Evolutionary conservation across 2,113 vertebrate species (phyloP).

Genomic region (Panthera leo): DNA sequence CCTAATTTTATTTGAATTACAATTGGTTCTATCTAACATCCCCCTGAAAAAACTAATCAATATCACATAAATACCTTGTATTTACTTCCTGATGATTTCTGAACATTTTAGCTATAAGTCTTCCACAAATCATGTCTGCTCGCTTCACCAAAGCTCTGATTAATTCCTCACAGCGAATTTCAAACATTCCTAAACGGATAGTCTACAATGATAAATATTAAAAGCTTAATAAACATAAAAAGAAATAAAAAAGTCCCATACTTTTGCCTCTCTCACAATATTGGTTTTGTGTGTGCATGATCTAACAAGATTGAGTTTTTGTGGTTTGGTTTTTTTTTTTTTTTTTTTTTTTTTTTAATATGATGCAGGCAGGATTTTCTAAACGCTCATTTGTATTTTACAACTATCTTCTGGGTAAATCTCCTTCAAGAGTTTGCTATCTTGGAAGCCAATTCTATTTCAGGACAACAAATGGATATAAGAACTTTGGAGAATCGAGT

Average conservation of each 20-base stretch:
- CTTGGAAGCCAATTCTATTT: neutral
- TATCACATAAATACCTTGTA: constrained; percentile 77
- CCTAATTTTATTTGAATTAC: neutral
- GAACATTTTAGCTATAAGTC: constrained; percentile 86
- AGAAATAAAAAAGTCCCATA: neutral
- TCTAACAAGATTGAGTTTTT: neutral
- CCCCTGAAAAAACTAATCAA: neutral
- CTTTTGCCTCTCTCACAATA: neutral
- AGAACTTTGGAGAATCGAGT: neutral
- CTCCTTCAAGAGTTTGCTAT: neutral
- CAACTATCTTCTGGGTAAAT: constrained; percentile 13
- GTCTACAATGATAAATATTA: constrained; percentile 79
- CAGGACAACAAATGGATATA: neutral
- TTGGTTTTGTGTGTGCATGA: neutral
- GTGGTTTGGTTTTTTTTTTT: neutral
- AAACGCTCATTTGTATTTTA: neutral
- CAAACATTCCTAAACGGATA: constrained; percentile 91
- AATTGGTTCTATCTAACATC: neutral
- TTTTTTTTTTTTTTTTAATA: neutral
- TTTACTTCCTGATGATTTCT: constrained; percentile 87
- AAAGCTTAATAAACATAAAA: neutral
- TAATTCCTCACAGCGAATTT: constrained; percentile 90
- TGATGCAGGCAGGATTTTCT: neutral
- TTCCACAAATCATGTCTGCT: constrained; percentile 85
- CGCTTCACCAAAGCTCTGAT: constrained; percentile 86